Percentiles rank a stretch among this genome's conserved stretches.
These are phyloP conservation scores for Clistopyga incitator DNA, from an alignment of 2,888 invertebrate species.

Conservation along the genomic window DNA sequence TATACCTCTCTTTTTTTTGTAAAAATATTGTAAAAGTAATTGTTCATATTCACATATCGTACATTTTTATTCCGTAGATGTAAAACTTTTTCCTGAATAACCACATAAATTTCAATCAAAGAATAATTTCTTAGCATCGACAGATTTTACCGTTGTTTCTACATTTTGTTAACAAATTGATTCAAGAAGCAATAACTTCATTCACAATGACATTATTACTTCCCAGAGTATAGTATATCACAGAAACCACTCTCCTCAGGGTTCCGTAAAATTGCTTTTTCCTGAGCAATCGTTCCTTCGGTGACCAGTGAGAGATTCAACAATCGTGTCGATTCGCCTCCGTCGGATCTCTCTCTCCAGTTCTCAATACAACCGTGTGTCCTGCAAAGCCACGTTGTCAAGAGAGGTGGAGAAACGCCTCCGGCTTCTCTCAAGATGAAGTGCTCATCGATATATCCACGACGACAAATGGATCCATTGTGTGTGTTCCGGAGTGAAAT, in stretches of 20 bases:
- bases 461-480: constrained; percentile 74
- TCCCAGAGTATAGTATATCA: not conserved
- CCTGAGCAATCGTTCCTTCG: not conserved
- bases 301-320: not conserved
- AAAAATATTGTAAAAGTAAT: too few relatives aligned
- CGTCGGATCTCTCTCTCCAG: not conserved
- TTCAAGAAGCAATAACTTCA: not conserved
- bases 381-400: constrained; percentile 27
- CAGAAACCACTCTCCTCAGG: not conserved
- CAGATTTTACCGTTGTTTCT: too few relatives aligned
- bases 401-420: constrained; percentile 51
- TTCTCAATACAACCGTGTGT: constrained; percentile 18
- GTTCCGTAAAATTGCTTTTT: constrained; percentile 15
- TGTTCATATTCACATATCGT: too few relatives aligned
- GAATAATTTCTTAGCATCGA: too few relatives aligned
- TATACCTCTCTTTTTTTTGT: too few relatives aligned
- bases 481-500: constrained; percentile 18
- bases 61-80: too few relatives aligned
- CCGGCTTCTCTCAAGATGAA: constrained; percentile 68
- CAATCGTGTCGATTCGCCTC: not conserved
- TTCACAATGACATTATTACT: not conserved
- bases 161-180: too few relatives aligned
- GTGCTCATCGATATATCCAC: constrained; percentile 73
- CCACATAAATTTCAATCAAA: too few relatives aligned
- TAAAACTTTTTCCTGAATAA: too few relatives aligned